These are phyloP conservation scores for Sandelia bainsii DNA, from an alignment of 2,797 vertebrate species.

Conservation along the genomic window DNA sequence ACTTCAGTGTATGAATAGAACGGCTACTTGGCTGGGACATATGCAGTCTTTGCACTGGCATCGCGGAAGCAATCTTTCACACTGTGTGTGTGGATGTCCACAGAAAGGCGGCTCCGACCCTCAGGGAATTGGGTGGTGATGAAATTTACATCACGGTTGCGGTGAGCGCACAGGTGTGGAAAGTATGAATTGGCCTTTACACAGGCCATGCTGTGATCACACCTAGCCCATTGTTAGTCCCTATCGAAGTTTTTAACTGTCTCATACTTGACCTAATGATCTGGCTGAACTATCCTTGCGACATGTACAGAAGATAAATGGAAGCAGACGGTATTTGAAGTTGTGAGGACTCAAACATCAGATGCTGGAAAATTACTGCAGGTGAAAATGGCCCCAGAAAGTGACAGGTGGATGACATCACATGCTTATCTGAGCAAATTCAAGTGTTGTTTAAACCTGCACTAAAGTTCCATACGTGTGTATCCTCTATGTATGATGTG, in stretches of 20 bases:
- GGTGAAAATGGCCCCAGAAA: no score
- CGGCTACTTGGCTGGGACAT: no score
- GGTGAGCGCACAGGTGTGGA: no score
- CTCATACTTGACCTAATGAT: not conserved
- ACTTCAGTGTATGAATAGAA: no score
- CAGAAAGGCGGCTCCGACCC: no score
- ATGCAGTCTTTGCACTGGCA: no score
- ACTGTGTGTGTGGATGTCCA: no score
- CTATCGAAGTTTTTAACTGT: not conserved
- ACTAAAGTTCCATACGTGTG: no score
- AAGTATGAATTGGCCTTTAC: not conserved
- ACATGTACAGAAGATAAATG: not conserved
- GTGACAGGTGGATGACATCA: not conserved
- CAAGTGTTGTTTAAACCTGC: not conserved
- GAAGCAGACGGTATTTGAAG: not conserved
- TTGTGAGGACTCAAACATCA: not conserved
- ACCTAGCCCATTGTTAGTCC: slow-evolving; percentile 21
- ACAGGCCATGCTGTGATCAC: slow-evolving; percentile 36
- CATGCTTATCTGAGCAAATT: not conserved
- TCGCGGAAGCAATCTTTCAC: no score
- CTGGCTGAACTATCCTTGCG: no score
- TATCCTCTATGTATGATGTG: not conserved
- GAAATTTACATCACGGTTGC: no score
- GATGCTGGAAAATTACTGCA: not conserved
- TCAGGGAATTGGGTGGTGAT: no score